phyloP scores from a whole-genome alignment of 2,888 invertebrate genomes.

The Oscheius sp. region DNA sequence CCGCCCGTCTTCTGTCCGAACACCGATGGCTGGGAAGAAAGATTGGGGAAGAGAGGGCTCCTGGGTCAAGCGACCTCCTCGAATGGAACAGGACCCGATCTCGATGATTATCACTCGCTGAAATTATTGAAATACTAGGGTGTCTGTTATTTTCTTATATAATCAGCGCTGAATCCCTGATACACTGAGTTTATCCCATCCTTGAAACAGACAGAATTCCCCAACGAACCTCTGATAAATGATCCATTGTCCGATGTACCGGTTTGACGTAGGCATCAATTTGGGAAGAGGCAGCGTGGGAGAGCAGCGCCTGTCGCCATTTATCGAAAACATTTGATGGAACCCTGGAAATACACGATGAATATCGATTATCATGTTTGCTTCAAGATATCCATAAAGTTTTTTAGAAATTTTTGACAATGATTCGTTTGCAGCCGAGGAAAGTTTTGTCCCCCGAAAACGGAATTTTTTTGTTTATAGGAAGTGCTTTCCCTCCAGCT shows the following conservation, averaged over 20 bases:
- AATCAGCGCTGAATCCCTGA: background rate
- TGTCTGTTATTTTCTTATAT: background rate
- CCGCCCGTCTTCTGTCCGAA: conserved; percentile 55
- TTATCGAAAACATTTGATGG: conserved; percentile 71
- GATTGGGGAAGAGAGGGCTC: conserved; percentile 77
- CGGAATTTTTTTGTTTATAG: background rate
- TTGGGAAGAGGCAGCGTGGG: conserved; percentile 76
- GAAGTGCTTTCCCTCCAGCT: background rate
- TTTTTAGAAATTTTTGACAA: too few relatives aligned
- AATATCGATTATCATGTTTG: background rate
- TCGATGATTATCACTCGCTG: conserved; percentile 78
- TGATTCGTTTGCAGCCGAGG: too few relatives aligned
- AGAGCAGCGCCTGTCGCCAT: conserved; percentile 77
- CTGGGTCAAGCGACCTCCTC: conserved; percentile 76
- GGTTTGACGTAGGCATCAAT: conserved; percentile 77
- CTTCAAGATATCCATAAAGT: background rate
- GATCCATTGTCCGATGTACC: conserved; percentile 72
- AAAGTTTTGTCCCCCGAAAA: too few relatives aligned
- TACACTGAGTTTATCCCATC: too few relatives aligned
- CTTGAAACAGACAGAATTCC: background rate
- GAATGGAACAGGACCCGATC: conserved; percentile 77
- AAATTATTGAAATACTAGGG: conserved; percentile 11
- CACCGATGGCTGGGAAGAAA: conserved; percentile 77
- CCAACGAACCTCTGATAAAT: conserved; percentile 59
- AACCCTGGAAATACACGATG: conserved; percentile 45